phyloP scores from a whole-genome alignment of 1,140 invertebrate genomes.

The Neomicropteryx cornuta region DNA sequence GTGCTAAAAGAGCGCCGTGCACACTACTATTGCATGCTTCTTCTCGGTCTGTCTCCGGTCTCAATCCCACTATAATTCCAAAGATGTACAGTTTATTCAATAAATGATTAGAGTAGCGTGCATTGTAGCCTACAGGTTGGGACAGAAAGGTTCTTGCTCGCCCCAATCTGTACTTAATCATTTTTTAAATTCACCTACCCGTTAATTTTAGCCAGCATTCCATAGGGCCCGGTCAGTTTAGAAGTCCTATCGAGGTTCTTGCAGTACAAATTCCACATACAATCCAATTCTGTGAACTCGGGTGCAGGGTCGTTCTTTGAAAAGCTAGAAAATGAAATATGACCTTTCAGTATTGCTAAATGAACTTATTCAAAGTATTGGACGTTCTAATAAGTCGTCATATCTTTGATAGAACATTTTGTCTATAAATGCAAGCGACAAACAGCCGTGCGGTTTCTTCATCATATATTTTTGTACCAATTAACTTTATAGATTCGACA shows the following conservation, averaged over 20 bases:
- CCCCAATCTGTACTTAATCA: not conserved
- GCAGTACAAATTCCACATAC: conserved; percentile 50
- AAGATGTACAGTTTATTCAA: not conserved
- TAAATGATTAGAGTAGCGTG: too few species aligned
- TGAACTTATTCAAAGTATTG: too few species aligned
- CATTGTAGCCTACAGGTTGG: too few species aligned
- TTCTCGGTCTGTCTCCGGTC: not conserved
- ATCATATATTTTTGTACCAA: too few species aligned
- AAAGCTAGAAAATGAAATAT: too few species aligned
- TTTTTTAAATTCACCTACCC: conserved; percentile 28
- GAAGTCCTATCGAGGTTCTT: conserved; percentile 45
- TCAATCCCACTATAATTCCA: not conserved
- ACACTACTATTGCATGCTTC: not conserved
- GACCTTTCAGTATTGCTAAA: too few species aligned
- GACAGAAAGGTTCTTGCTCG: too few species aligned
- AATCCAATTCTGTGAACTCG: conserved; percentile 36
- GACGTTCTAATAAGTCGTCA: too few species aligned
- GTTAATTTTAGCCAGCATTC: conserved; percentile 48
- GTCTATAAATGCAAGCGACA: too few species aligned
- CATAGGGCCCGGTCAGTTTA: conserved; percentile 41
- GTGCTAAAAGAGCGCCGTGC: not conserved
- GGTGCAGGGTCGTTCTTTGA: conserved; percentile 14
- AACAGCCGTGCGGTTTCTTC: too few species aligned
- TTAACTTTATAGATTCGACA: too few species aligned
- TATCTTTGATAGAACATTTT: too few species aligned